Evolutionary conservation across 2,113 vertebrate species (phyloP).

Genomic region (Tylochromis polylepis): DNA sequence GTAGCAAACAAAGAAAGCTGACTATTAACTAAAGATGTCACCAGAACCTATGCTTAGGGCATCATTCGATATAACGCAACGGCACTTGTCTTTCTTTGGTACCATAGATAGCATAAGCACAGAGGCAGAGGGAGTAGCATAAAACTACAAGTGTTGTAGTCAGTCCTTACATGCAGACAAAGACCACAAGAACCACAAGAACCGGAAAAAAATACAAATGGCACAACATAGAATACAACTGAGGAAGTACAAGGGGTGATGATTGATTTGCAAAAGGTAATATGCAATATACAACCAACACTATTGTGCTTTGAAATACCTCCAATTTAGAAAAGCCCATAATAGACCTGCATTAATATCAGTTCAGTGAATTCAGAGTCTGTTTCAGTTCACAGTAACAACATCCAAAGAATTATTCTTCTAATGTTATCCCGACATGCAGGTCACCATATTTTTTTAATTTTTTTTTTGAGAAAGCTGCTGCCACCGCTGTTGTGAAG

Average conservation of each 20-base stretch:
- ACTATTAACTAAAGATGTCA: background rate
- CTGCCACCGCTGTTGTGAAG: background rate
- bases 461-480: background rate
- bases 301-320: background rate
- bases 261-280: background rate
- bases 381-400: background rate
- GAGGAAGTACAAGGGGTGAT: background rate
- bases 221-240: background rate
- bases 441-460: background rate
- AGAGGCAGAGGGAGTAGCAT: background rate
- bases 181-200: background rate
- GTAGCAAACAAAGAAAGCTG: background rate
- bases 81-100: background rate
- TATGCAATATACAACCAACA: background rate
- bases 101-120: background rate
- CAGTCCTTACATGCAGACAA: background rate
- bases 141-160: background rate
- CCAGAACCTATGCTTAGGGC: background rate
- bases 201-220: accelerated
- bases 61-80: background rate
- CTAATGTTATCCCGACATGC: too few species aligned
- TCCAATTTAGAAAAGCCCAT: background rate
- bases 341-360: background rate
- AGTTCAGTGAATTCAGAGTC: background rate
- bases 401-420: background rate